Evolutionary conservation across 2,797 vertebrate species (phyloP).

Genomic region (Coluber constrictor): DNA sequence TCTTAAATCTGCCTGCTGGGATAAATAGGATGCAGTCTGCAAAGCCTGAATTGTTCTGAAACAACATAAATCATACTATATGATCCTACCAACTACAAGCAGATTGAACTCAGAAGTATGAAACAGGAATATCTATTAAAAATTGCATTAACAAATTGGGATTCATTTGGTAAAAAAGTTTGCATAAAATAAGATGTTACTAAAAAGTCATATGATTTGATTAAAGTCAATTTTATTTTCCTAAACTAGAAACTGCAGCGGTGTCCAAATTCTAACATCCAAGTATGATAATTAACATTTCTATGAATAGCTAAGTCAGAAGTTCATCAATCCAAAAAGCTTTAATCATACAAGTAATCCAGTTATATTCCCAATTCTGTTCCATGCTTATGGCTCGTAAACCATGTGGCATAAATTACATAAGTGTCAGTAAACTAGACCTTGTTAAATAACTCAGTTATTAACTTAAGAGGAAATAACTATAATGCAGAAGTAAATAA

Average conservation of each 20-base stretch:
- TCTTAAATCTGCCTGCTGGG: constrained; percentile 89
- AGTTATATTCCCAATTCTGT: background rate
- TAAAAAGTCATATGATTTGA: background rate
- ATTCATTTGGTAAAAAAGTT: constrained; percentile 11
- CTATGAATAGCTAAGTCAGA: background rate
- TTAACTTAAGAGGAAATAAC: background rate
- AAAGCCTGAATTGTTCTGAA: constrained; percentile 88
- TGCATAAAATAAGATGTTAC: background rate
- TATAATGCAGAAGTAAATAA: background rate
- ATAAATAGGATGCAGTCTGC: constrained; percentile 88
- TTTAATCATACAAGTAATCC: background rate
- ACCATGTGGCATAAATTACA: background rate
- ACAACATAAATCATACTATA: constrained; percentile 40
- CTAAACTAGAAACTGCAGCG: background rate
- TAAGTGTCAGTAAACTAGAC: background rate
- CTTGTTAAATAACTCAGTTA: background rate
- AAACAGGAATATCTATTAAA: background rate
- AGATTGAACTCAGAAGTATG: background rate
- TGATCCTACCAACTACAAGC: constrained; percentile 27
- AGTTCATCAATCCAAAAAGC: background rate
- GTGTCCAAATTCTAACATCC: background rate
- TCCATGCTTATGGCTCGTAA: background rate
- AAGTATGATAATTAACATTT: background rate
- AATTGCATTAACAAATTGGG: background rate
- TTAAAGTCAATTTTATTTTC: background rate